Evolutionary conservation across 2,888 invertebrate species (phyloP).

Genomic region (Oscheius sp.): DNA sequence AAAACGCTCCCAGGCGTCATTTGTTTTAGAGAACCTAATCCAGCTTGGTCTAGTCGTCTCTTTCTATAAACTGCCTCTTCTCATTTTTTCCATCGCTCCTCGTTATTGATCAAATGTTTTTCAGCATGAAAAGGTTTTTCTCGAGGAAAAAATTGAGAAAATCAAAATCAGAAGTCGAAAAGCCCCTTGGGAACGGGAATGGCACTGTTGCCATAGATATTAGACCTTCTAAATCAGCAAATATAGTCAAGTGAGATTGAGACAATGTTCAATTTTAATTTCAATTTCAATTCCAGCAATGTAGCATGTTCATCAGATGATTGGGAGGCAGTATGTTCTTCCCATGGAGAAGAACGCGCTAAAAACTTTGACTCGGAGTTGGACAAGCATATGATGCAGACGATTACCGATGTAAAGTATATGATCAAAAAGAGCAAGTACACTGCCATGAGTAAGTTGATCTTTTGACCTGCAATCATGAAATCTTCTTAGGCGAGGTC

Average conservation of each 20-base stretch:
- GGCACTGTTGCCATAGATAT: conserved; percentile 42
- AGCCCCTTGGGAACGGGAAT: conserved; percentile 40
- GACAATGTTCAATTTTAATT: background rate
- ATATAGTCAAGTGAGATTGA: conserved; percentile 47
- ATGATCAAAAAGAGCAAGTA: conserved; percentile 70
- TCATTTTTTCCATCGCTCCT: background rate
- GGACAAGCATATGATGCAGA: conserved; percentile 72
- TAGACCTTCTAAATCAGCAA: conserved; percentile 55
- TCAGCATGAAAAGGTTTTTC: conserved; percentile 58
- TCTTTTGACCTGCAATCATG: conserved; percentile 5
- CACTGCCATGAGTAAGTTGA: conserved; percentile 66
- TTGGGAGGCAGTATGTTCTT: conserved; percentile 61
- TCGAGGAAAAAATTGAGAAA: conserved; percentile 58
- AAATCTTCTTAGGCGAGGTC: conserved; percentile 62
- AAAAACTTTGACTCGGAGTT: conserved; percentile 67
- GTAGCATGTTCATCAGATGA: conserved; percentile 55
- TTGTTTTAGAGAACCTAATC: background rate
- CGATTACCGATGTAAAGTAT: conserved; percentile 72
- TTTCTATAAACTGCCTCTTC: background rate
- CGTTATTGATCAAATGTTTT: background rate
- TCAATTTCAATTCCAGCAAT: conserved; percentile 44
- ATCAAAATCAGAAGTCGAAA: conserved; percentile 58
- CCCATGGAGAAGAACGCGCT: conserved; percentile 55
- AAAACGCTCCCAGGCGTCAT: background rate
- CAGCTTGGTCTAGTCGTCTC: background rate